phyloP scores from a whole-genome alignment of 2,113 vertebrate genomes.

The Sula dactylatra region DNA sequence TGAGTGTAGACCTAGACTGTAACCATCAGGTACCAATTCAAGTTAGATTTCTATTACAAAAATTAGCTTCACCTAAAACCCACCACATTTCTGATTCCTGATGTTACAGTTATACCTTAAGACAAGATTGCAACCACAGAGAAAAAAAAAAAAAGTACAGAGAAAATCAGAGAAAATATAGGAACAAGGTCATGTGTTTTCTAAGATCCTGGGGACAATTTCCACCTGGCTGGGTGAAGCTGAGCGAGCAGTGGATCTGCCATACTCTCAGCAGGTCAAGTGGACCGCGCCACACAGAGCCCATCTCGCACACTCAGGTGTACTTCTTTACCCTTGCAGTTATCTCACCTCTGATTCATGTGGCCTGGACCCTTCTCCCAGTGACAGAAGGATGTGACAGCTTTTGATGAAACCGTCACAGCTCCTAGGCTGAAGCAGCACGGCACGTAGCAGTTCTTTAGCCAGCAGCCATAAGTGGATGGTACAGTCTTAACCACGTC shows the following conservation, averaged over 20 bases:
- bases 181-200: background rate
- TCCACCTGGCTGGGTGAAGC: background rate
- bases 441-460: background rate
- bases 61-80: background rate
- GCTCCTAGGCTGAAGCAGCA: background rate
- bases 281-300: background rate
- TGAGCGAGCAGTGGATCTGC: background rate
- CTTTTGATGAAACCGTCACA: background rate
- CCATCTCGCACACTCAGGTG: accelerated
- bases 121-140: background rate
- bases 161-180: background rate
- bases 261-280: background rate
- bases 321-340: background rate
- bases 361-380: background rate
- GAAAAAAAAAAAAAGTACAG: no score
- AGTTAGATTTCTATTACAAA: background rate
- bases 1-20: background rate
- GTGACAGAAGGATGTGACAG: background rate
- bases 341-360: background rate
- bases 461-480: background rate
- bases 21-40: background rate
- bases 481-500: background rate
- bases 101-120: background rate
- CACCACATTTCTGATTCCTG: background rate
- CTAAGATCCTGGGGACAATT: background rate